phyloP scores from a whole-genome alignment of 2,797 vertebrate species.

The Pagetopsis macropterus region DNA sequence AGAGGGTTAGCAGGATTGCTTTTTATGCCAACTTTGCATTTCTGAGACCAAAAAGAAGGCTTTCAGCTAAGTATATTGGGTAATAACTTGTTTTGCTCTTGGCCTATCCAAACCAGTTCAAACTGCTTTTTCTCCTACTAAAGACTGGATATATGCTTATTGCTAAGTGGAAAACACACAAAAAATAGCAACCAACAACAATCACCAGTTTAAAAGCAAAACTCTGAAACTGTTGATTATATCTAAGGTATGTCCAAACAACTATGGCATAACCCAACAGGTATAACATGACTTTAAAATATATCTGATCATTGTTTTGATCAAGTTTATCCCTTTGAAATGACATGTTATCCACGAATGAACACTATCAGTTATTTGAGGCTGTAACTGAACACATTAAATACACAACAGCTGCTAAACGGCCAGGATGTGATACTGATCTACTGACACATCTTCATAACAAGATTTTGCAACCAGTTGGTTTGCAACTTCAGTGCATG shows the following conservation, averaged over 20 bases:
- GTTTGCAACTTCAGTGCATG: background rate
- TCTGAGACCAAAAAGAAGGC: constrained; percentile 10
- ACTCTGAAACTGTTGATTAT: background rate
- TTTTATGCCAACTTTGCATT: constrained; percentile 1
- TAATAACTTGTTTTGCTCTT: constrained; percentile 1
- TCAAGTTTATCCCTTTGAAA: background rate
- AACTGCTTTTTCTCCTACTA: background rate
- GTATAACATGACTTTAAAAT: background rate
- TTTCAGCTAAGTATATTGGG: constrained; percentile 6
- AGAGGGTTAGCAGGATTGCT: background rate
- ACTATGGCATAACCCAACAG: background rate
- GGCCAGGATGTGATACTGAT: background rate
- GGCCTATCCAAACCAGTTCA: background rate
- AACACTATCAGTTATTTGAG: background rate
- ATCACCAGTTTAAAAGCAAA: background rate
- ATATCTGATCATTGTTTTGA: background rate
- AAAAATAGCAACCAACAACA: background rate
- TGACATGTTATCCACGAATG: background rate
- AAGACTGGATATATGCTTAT: constrained; percentile 3
- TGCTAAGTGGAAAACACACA: background rate
- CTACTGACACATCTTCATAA: background rate
- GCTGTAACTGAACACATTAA: background rate
- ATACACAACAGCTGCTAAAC: background rate
- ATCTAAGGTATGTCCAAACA: background rate
- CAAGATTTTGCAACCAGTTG: background rate